Percentiles rank a stretch among this genome's conserved stretches.
phyloP scores from a whole-genome alignment of 2,797 vertebrate genomes.

The Alca torda region DNA sequence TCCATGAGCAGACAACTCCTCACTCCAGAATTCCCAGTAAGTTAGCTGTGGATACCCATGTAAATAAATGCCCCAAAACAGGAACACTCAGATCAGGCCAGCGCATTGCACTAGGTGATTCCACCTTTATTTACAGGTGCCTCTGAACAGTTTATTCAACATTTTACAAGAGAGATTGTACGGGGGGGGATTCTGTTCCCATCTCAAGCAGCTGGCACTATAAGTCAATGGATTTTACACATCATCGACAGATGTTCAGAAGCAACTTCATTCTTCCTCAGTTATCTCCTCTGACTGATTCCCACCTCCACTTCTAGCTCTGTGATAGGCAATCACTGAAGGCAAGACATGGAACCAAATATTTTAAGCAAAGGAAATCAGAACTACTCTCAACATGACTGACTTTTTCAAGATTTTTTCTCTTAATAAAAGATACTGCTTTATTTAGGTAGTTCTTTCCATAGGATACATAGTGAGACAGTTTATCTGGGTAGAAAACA shows the following conservation, averaged over 20 bases:
- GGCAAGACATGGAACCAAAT: background rate
- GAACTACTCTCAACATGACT: background rate
- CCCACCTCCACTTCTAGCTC: background rate
- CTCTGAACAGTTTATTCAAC: background rate
- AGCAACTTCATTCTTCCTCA: background rate
- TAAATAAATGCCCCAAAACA: background rate
- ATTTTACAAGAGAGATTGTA: background rate
- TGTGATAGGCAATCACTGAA: background rate
- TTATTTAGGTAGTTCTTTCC: background rate
- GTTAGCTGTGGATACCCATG: background rate
- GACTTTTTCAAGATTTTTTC: background rate
- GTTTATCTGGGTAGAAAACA: background rate
- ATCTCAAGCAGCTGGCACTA: background rate
- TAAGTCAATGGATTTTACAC: background rate
- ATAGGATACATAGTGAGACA: background rate
- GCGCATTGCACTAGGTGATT: background rate
- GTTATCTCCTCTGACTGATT: background rate
- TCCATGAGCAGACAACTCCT: background rate
- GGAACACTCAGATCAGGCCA: background rate
- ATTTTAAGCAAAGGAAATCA: background rate
- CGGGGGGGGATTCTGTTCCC: background rate
- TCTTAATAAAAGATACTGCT: background rate
- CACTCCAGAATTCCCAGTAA: background rate
- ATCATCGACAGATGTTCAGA: background rate
- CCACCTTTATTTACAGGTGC: background rate